Evolutionary conservation across 2,888 invertebrate species (phyloP).

Genomic region (Heterodera filipjevi): DNA sequence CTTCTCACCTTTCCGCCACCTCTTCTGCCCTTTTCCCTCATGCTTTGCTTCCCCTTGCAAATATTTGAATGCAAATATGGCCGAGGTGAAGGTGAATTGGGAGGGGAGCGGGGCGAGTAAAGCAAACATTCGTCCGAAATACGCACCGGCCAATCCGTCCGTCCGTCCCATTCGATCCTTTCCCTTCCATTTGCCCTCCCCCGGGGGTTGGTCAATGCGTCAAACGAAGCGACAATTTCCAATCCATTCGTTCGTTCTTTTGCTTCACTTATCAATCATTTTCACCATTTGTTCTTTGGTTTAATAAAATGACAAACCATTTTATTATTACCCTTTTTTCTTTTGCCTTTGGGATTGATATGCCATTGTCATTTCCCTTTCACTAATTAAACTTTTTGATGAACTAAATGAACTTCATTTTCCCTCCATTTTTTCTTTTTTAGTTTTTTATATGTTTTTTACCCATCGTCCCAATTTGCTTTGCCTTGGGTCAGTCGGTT

Average conservation of each 20-base stretch:
- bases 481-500: background rate
- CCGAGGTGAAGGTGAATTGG: conserved; percentile 2
- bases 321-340: too few species aligned
- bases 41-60: background rate
- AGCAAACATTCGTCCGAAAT: background rate
- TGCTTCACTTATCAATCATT: background rate
- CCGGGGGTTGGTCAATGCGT: background rate
- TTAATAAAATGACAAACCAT: too few species aligned
- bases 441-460: too few species aligned
- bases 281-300: background rate
- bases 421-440: too few species aligned
- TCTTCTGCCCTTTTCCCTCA: background rate
- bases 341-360: too few species aligned
- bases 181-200: background rate
- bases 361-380: too few species aligned
- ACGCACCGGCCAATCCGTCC: background rate
- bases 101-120: background rate
- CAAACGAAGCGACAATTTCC: background rate
- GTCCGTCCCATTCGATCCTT: background rate
- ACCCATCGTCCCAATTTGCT: background rate
- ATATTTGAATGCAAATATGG: conserved; percentile 10
- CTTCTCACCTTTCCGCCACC: background rate
- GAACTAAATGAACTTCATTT: background rate
- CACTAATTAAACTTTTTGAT: background rate
- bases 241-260: background rate